Conservation (phyloP, 2,113 vertebrate species). For the Nestor notabilis region DNA sequence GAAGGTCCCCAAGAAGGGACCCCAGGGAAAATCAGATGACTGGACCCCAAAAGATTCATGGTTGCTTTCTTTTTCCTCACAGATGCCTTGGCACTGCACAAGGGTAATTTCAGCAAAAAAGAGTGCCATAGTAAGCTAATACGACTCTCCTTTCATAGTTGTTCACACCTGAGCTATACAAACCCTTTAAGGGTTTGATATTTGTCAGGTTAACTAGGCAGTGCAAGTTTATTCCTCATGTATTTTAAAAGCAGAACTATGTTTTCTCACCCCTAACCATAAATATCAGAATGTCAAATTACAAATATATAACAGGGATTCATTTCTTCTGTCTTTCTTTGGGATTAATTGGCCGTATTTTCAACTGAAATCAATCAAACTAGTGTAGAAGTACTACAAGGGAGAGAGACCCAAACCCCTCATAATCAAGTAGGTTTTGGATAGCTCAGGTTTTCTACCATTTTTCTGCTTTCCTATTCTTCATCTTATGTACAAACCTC, state of each 20-base stretch:
- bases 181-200: neutral
- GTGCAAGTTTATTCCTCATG: neutral
- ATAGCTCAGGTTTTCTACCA: neutral
- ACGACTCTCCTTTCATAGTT: neutral
- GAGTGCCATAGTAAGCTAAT: neutral
- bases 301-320: neutral
- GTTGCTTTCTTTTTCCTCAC: neutral
- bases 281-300: neutral
- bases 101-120: neutral
- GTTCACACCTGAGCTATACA: neutral
- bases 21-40: neutral
- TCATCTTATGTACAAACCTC: neutral
- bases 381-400: neutral
- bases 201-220: neutral
- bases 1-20: neutral
- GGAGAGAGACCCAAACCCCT: neutral
- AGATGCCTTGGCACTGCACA: neutral
- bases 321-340: neutral
- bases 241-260: neutral
- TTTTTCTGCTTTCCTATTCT: neutral
- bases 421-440: neutral
- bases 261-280: neutral
- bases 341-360: neutral
- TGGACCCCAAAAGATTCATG: neutral
- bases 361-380: neutral